Evolutionary conservation across 1,140 invertebrate genomes (phyloP), one percentile per base, ranked within the genome.

Genomic region (Hermetia illucens): DNA sequence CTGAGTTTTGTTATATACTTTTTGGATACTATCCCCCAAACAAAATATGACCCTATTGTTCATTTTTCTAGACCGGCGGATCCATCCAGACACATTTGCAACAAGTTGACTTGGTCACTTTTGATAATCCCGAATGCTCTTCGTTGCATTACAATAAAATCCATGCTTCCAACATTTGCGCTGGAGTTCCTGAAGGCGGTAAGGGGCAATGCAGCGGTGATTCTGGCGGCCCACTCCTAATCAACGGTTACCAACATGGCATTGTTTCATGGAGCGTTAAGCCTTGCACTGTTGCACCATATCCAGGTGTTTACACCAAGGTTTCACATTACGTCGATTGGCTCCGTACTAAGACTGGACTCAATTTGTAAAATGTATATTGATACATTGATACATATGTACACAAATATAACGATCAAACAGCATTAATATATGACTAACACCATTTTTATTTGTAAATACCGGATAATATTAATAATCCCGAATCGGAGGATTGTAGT

Each of bases 241-340:
- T 61, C 0, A 38, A 46, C 10, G 49, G 46, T 5, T 50, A 47
- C n/a, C 59, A 64, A 38, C 47, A 58, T 12, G 63, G 64, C 0
- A 59, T 66, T n/a, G 61, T 66, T 19, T 63, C 62, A 2, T 65
- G 63, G 63, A 62, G 61, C 32, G 42, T 50, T 1, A 64, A 62
- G 40, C 62, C 61, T 2, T 69, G 67, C 34, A 55, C 63, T 4
- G 42, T 47, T 2, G 47, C 55, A 5, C 59, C 52, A 9, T 58
- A 58, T 39, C 64, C 66, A 5, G 63, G 64, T 5, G 64, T 69
- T 3, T 68, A 62, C 15, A 63, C 72, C 0, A 61, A 60, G 44
- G 62, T 72, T 1, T 52, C 63, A 0, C 50, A 50, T 16, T 69
- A 63, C 45, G 45, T 64, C 9, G 49, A 60, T 20, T 69, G 66